Evolutionary conservation across 2,888 invertebrate species (phyloP).

Genomic region (Drosophila dives): DNA sequence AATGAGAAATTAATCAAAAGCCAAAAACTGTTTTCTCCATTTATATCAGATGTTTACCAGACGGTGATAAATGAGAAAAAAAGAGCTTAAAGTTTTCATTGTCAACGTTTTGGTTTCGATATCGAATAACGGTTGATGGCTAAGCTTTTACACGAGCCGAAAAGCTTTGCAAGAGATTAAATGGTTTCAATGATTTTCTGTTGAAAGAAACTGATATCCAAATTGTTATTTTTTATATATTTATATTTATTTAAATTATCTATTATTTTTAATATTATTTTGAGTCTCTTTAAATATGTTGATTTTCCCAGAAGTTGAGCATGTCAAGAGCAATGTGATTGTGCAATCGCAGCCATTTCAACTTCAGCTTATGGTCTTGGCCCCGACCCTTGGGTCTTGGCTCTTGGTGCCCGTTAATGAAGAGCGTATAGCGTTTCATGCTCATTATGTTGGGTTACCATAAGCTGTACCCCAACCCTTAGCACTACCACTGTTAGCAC

Average conservation of each 20-base stretch:
- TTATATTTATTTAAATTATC: background rate
- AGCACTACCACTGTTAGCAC: background rate
- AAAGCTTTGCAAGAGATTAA: conserved; percentile 40
- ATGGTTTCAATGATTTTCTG: background rate
- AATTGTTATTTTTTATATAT: background rate
- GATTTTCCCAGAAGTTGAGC: conserved; percentile 26
- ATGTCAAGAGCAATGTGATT: conserved; percentile 25
- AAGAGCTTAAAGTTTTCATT: conserved; percentile 16
- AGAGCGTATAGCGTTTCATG: conserved; percentile 39
- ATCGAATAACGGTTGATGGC: conserved; percentile 47
- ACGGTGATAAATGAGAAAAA: background rate
- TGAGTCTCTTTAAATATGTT: background rate
- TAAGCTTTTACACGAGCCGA: conserved; percentile 28
- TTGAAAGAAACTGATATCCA: background rate
- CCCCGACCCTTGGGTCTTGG: conserved; percentile 29
- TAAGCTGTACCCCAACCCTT: background rate
- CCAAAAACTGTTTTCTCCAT: background rate
- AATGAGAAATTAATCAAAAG: conserved; percentile 2
- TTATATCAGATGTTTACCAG: background rate
- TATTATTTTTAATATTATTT: background rate
- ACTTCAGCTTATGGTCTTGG: conserved; percentile 39
- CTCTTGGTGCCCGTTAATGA: conserved; percentile 37
- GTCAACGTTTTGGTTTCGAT: conserved; percentile 41
- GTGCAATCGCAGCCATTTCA: conserved; percentile 21
- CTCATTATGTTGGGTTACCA: conserved; percentile 54